Percentiles rank a stretch among this genome's conserved stretches.
phyloP scores from a whole-genome alignment of 2,888 invertebrate genomes.

The Yponomeuta malinellus region DNA sequence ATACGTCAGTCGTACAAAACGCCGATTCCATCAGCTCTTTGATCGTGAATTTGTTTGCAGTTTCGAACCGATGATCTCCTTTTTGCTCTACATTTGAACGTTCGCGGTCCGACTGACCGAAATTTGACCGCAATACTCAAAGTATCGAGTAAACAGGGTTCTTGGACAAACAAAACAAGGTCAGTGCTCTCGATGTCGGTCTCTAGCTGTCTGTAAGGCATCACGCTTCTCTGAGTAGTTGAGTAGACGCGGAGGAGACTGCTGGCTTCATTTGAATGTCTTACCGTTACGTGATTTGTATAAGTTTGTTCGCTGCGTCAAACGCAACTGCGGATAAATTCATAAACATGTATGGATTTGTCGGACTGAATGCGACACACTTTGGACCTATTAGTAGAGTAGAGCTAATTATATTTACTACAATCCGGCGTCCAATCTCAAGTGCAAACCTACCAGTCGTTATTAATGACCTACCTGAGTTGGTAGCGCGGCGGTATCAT shows the following conservation, averaged over 20 bases:
- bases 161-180: constrained; percentile 9
- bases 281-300: constrained; percentile 33
- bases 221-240: constrained; percentile 23
- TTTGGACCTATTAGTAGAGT: too few relatives aligned
- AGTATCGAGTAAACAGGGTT: constrained; percentile 1
- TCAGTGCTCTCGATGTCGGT: constrained; percentile 10
- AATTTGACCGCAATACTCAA: neutral
- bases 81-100: neutral
- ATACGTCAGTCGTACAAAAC: neutral
- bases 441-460: neutral
- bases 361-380: too few relatives aligned
- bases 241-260: constrained; percentile 50
- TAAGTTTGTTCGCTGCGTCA: constrained; percentile 24
- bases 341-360: neutral
- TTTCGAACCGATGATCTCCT: constrained; percentile 1
- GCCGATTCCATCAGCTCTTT: constrained; percentile 6
- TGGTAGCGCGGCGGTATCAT: constrained; percentile 8
- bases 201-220: neutral
- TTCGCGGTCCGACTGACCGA: neutral
- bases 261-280: constrained; percentile 37
- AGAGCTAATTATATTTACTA: too few relatives aligned
- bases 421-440: too few relatives aligned
- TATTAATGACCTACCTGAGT: neutral
- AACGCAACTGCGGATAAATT: neutral
- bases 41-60: constrained; percentile 9